phyloP scores from a whole-genome alignment of 2,888 invertebrate species.

The Athalia circularis region DNA sequence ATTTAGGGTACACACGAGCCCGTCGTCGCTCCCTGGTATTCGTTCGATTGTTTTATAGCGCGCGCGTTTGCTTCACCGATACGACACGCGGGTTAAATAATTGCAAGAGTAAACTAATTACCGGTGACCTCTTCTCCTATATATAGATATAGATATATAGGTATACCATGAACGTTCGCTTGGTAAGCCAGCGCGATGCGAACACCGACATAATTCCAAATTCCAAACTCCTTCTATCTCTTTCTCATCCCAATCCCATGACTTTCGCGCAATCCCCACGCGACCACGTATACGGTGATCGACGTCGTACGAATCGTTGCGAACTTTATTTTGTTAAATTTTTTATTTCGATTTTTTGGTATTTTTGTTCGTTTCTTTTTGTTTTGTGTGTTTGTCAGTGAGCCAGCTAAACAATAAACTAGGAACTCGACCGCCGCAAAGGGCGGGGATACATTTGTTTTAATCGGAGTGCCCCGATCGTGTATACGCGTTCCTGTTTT shows the following conservation, averaged over 20 bases:
- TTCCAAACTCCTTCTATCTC: constrained; percentile 16
- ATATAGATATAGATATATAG: background rate
- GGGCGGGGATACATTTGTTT: constrained; percentile 46
- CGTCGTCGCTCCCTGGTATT: constrained; percentile 46
- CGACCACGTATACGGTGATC: constrained; percentile 42
- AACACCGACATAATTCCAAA: constrained; percentile 35
- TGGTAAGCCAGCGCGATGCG: constrained; percentile 15
- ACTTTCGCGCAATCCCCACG: constrained; percentile 24
- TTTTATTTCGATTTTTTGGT: no score
- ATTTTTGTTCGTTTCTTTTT: background rate
- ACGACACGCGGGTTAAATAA: constrained; percentile 2
- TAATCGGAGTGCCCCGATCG: constrained; percentile 42
- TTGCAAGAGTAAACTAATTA: constrained; percentile 37
- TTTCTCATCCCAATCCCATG: constrained; percentile 8
- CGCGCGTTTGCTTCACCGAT: background rate
- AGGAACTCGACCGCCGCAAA: constrained; percentile 24
- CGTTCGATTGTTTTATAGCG: constrained; percentile 1
- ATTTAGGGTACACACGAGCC: constrained; percentile 20
- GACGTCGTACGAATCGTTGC: constrained; percentile 31
- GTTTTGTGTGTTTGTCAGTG: constrained; percentile 9
- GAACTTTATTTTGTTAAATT: background rate
- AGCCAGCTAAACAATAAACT: constrained; percentile 35
- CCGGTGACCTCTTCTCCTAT: constrained; percentile 6
- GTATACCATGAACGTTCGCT: background rate
- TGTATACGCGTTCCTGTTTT: background rate